Evolutionary conservation across 2,888 invertebrate genomes (phyloP), one percentile per base, ranked within the genome.

Genomic region (Lasiommata megera): DNA sequence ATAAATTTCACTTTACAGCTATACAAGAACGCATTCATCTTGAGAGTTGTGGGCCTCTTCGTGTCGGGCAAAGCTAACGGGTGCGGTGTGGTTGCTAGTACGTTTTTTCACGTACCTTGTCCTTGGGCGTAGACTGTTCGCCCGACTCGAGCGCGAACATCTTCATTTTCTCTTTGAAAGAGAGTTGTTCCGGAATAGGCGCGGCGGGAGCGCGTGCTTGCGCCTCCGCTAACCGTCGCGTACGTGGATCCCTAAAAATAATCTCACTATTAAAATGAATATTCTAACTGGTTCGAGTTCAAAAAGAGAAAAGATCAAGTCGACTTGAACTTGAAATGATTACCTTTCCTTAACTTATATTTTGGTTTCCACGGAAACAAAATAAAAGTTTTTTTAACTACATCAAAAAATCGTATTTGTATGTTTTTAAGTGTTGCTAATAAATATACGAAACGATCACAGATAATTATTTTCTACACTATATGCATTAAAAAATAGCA

Each of bases 101-200:
- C 43, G 52, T 44, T 11, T 44, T 12, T 31, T 41, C 31, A 52
- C 52, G 58, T 46, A 88, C 89, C 92, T 98, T 98, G 82, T 98
- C 97, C 88, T 96, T 96, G 66, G 98, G 98, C 62, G 98, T 97
- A 76, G 95, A 94, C 72, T 95, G 94, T 79, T 98, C 98, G 40
- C 99, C 99, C 11, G 98, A 96, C 91, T 99, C 98, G 88, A 96
- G 94, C 41, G 99, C 99, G 92, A 99, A 99, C 96, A 99, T 97
- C 89, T 98, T 98, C 98, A 99, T 99, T 89, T 99, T 99, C 85
- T 99, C 99, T 82, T 98, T 96, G 89, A 99, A 99, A 58, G 97
- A 97, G 62, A 99, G 92, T 74, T 98, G 97, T 80, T 99, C 98
- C 1, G 97, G 97, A 63, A 96, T 93, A 55, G 95, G 93, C 66